Evolutionary conservation across 2,888 invertebrate species (phyloP), one percentile per base, ranked within the genome.

Genomic region (Lottia scabra): DNA sequence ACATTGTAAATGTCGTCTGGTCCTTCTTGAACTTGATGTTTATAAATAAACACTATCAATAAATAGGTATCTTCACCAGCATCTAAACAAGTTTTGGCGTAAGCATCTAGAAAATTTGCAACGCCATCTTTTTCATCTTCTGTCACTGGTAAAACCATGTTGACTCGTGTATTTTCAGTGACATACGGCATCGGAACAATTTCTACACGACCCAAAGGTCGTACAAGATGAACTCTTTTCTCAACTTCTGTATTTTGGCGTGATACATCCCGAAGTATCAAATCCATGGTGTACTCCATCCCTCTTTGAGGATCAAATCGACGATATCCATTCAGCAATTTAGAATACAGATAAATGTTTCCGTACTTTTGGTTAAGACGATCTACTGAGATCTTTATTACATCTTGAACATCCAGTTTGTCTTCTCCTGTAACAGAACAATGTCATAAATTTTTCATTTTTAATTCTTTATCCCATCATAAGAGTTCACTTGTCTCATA

Each of bases 141-240:
- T 43, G 92, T 92, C 4, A 95, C 91, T 0, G 94, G 93, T 77
- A 97, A 89, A 80, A 98, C 90, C 78, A 97, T 91, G 73, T 93
- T 93, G 5, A 98, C 92, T 78, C 95, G 92, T 8, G 94, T 94
- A 89, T 94, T 95, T 92, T 99, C 98, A 0, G 98, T 98, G 0
- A 98, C 98, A 90, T 98, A 98, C 0, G 97, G 98, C 87, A 96
- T 95, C 1, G 95, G 94, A 56, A 97, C 92, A 74, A 98, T 93
- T 87, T 98, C 96, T 12, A 96, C 95, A 73, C 65, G 93, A 19
- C 96, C 96, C 71, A 98, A 91, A 16, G 95, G 94, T 79, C 97
- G 95, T 69, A 94, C 93, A 62, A 95, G 92, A 91, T 96, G 94
- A 80, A 96, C 92, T 84, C 95, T 93, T 71, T 87, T 84, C 65